Conservation (phyloP, 2,888 invertebrate genomes). For the Acleris sparsana region DNA sequence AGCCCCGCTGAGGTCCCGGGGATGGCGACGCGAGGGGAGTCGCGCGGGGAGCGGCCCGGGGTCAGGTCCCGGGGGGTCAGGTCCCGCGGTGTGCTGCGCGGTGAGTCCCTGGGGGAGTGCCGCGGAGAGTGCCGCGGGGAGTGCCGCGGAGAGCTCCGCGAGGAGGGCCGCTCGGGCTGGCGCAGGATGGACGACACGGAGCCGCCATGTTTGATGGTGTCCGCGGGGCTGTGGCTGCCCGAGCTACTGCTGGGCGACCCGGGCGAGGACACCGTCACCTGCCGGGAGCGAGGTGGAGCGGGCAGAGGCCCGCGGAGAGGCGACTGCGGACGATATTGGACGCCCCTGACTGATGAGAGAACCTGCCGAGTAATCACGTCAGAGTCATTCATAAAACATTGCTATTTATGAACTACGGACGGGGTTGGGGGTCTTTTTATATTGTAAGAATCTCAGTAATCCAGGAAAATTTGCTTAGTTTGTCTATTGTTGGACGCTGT, state of each 20-base stretch:
- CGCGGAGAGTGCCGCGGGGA: slow-evolving; percentile 68
- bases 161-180: slow-evolving; percentile 69
- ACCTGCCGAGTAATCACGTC: slow-evolving; percentile 61
- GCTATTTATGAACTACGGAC: no score
- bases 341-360: slow-evolving; percentile 89
- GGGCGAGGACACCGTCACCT: slow-evolving; percentile 86
- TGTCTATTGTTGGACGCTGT: no score
- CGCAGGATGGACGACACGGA: slow-evolving; percentile 77
- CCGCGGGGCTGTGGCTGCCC: slow-evolving; percentile 91
- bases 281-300: slow-evolving; percentile 79
- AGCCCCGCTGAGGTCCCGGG: slow-evolving; percentile 85
- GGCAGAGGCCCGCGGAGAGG: slow-evolving; percentile 85
- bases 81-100: slow-evolving; percentile 54
- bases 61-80: slow-evolving; percentile 53
- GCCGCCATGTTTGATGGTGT: slow-evolving; percentile 87
- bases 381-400: no score
- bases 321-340: slow-evolving; percentile 88
- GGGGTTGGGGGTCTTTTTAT: no score
- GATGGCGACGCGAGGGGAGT: slow-evolving; percentile 72
- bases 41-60: slow-evolving; percentile 58
- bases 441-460: no score
- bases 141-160: slow-evolving; percentile 33
- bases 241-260: slow-evolving; percentile 95
- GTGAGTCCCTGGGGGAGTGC: slow-evolving; percentile 50
- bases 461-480: no score